phyloP scores from a whole-genome alignment of 2,888 invertebrate genomes.

The Autographa pulchrina region DNA sequence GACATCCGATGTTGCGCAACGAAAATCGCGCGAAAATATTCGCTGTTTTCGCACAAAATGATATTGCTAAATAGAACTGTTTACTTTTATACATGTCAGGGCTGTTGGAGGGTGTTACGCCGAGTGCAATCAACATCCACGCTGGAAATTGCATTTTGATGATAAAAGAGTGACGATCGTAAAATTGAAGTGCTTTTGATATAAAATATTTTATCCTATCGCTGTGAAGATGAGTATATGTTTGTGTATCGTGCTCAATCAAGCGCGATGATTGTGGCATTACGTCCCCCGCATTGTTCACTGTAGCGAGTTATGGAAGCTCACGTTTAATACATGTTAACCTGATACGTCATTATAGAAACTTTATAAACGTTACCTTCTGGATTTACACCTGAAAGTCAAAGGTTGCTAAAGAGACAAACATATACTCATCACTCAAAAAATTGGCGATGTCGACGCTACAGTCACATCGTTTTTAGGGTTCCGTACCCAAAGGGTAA shows the following conservation, averaged over 20 bases:
- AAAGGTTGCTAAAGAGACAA: neutral
- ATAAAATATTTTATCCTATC: slow-evolving; percentile 28
- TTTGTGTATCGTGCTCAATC: slow-evolving; percentile 23
- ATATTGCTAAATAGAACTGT: slow-evolving; percentile 36
- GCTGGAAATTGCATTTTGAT: slow-evolving; percentile 29
- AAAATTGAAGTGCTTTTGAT: slow-evolving; percentile 19
- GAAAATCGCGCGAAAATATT: slow-evolving; percentile 52
- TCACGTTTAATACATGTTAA: slow-evolving; percentile 22
- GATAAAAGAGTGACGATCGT: slow-evolving; percentile 19
- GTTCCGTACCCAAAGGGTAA: too few relatives aligned
- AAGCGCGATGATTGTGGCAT: slow-evolving; percentile 30
- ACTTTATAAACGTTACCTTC: neutral
- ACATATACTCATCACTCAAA: neutral
- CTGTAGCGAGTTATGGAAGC: slow-evolving; percentile 38
- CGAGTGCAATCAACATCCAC: slow-evolving; percentile 31
- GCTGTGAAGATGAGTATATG: slow-evolving; percentile 24
- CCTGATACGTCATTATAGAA: neutral
- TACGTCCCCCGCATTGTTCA: slow-evolving; percentile 35
- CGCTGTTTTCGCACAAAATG: slow-evolving; percentile 37
- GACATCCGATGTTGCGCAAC: slow-evolving; percentile 50
- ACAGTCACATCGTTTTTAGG: slow-evolving; percentile 43
- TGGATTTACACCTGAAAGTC: neutral
- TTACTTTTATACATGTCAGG: slow-evolving; percentile 29
- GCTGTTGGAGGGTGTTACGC: slow-evolving; percentile 10
- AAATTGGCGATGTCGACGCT: neutral